phyloP scores from a whole-genome alignment of 1,140 invertebrate species.

The Drosophila pachea region DNA sequence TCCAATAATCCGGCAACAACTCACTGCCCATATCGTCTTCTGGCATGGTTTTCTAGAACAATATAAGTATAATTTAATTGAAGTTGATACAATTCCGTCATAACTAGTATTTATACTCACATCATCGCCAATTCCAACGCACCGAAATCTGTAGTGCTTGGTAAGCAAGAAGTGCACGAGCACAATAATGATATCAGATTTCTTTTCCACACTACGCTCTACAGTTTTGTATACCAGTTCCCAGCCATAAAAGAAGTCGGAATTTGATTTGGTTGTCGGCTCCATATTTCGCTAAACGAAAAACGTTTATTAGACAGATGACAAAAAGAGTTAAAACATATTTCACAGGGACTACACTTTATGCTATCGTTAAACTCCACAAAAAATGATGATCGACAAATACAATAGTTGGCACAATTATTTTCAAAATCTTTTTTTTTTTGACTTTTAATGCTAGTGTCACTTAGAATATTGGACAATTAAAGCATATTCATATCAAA shows the following conservation, averaged over 20 bases:
- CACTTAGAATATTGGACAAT: too few relatives aligned
- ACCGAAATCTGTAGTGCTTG: slow-evolving; percentile 84
- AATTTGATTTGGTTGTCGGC: slow-evolving; percentile 16
- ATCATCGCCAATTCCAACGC: slow-evolving; percentile 86
- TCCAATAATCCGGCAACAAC: slow-evolving; percentile 85
- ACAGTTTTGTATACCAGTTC: slow-evolving; percentile 84
- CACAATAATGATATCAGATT: slow-evolving; percentile 85
- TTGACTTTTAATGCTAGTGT: too few relatives aligned
- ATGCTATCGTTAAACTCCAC: background rate
- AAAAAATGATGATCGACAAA: background rate
- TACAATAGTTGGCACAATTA: background rate
- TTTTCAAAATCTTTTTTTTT: too few relatives aligned
- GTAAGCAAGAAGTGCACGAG: slow-evolving; percentile 86
- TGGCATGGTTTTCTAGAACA: slow-evolving; percentile 81
- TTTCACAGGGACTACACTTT: slow-evolving; percentile 2
- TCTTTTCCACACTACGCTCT: slow-evolving; percentile 81
- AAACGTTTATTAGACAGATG: slow-evolving; percentile 13
- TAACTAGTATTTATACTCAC: slow-evolving; percentile 75
- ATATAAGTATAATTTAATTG: background rate
- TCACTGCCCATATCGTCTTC: slow-evolving; percentile 83
- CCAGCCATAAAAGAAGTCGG: slow-evolving; percentile 84
- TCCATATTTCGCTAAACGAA: slow-evolving; percentile 20
- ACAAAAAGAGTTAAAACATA: slow-evolving; percentile 15
- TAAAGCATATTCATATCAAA: too few relatives aligned
- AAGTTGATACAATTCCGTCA: background rate